Percentiles rank a stretch among this genome's conserved stretches.
These are phyloP conservation scores for Plumapathes pennacea DNA, from an alignment of 92 coral and sea anemone genomes.

Conservation along the genomic window DNA sequence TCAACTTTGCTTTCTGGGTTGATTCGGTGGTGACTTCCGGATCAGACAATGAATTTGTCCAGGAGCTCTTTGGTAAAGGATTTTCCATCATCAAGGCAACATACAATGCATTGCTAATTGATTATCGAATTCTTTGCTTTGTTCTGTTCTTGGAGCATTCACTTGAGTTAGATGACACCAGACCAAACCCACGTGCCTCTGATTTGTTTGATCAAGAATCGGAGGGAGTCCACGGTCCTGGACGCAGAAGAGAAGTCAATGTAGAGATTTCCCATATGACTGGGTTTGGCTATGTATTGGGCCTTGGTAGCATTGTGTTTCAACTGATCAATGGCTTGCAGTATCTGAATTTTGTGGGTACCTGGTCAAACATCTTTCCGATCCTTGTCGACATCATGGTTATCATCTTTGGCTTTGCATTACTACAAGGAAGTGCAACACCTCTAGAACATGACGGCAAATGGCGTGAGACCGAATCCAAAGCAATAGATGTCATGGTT, in stretches of 20 bases:
- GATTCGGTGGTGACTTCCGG: slow-evolving; percentile 64
- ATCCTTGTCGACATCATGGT: slow-evolving; percentile 56
- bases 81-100: slow-evolving; percentile 75
- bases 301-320: slow-evolving; percentile 50
- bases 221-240: slow-evolving; percentile 3
- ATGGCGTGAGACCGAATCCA: slow-evolving; percentile 86
- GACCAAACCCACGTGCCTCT: slow-evolving; percentile 18
- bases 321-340: slow-evolving; percentile 77
- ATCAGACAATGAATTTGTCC: slow-evolving; percentile 60
- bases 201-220: slow-evolving; percentile 32
- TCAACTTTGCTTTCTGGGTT: slow-evolving; percentile 82
- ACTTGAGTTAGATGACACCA: slow-evolving; percentile 65
- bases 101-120: slow-evolving; percentile 77
- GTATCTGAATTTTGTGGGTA: slow-evolving; percentile 68
- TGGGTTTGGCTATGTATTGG: slow-evolving; percentile 73
- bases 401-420: slow-evolving; percentile 56
- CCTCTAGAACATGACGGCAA: slow-evolving; percentile 16
- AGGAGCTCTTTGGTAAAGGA: slow-evolving; percentile 59
- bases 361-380: slow-evolving; percentile 77
- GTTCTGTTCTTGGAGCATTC: slow-evolving; percentile 85
- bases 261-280: slow-evolving; percentile 65
- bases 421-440: slow-evolving; percentile 37
- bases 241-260: slow-evolving; percentile 16
- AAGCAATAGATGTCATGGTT: slow-evolving; percentile 82
- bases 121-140: slow-evolving; percentile 83